phyloP scores from a whole-genome alignment of 2,797 vertebrate species.

The Cichlasoma orientale region DNA sequence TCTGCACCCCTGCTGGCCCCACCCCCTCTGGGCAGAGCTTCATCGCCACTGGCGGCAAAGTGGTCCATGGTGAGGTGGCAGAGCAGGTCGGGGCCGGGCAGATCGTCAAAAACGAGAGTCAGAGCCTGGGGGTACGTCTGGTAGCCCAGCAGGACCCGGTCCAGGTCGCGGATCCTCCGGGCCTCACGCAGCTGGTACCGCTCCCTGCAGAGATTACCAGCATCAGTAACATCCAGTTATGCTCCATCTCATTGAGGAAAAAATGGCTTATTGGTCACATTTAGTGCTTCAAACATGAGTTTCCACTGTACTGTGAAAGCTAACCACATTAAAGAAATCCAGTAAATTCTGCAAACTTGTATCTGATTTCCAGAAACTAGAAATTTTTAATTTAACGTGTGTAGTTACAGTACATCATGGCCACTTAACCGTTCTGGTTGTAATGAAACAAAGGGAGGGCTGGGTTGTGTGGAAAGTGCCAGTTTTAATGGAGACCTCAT shows the following conservation, averaged over 20 bases:
- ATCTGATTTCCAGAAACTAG: too few relatives aligned
- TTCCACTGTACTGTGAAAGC: background rate
- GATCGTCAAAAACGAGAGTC: constrained; percentile 91
- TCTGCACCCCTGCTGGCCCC: constrained; percentile 62
- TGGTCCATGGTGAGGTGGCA: constrained; percentile 94
- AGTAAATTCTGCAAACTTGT: too few relatives aligned
- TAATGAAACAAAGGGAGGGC: too few relatives aligned
- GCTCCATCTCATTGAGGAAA: background rate
- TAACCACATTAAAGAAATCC: too few relatives aligned
- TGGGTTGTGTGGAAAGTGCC: too few relatives aligned
- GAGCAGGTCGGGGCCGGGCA: constrained; percentile 91
- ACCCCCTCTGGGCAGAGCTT: constrained; percentile 43
- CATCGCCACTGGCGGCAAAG: constrained; percentile 83
- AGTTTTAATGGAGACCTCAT: too few relatives aligned
- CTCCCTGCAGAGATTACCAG: constrained; percentile 75
- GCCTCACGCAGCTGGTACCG: constrained; percentile 91
- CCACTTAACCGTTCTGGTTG: too few relatives aligned
- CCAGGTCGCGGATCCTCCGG: constrained; percentile 92
- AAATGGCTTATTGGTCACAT: background rate
- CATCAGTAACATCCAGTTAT: background rate
- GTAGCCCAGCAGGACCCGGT: constrained; percentile 95
- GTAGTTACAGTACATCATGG: too few relatives aligned
- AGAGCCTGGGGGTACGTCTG: constrained; percentile 91
- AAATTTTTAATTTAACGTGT: too few relatives aligned
- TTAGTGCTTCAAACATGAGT: background rate